Base-by-base conservation (phyloP, 2,113 vertebrate species). In the Anolis sagrei region DNA sequence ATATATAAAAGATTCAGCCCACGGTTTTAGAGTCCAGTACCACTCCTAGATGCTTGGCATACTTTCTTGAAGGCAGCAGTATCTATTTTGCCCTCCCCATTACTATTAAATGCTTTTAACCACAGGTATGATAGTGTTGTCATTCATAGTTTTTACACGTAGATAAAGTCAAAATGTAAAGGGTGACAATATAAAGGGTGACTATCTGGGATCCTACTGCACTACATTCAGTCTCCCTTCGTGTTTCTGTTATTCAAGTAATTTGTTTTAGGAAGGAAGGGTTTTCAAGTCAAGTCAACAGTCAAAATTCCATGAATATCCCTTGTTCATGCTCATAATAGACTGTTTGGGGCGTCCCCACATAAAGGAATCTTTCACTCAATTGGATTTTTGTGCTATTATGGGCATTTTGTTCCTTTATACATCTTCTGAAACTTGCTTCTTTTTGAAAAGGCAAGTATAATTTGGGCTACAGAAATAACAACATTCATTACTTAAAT, bases 1-100 rank as follows among this genome's bases (percentile, higher is more conserved):
- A 74, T n/a, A 51, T 80, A 62, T 74, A 80, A 72, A 72, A 36
- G 76, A 29, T 27, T 13, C 76, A 72, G 76, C 66, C 76, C 84
- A 79, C 84, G 34, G 29, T 27, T 27, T 49, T 61, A 34, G 68
- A 79, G 58, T 32, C 13, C 39, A 27, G 8, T 80, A 75, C 39
- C 14, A 11, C 39, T 75, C 70, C 84, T 69, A 86, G 61, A 74
- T 81, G n/a, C n/a, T 80, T 86, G 78, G 32, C 78, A 86, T 81
- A 80, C 39, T 74, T 86, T 44, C 70, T 51, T 66, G 69, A 81
- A 81, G 66, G 51, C 58, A 80, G 70, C n/a, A 80, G 51, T n/a
- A 29, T 80, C 77, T 29, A 75, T 48, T n/a, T 81, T 48, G 58
- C 58, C 61, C 4, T 64, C 61, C n/a, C 36, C 8, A 2, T 32